Percentiles rank a stretch among this genome's conserved stretches.
Evolutionary conservation across 2,888 invertebrate species (phyloP).

Genomic region (Copidosoma aretas): DNA sequence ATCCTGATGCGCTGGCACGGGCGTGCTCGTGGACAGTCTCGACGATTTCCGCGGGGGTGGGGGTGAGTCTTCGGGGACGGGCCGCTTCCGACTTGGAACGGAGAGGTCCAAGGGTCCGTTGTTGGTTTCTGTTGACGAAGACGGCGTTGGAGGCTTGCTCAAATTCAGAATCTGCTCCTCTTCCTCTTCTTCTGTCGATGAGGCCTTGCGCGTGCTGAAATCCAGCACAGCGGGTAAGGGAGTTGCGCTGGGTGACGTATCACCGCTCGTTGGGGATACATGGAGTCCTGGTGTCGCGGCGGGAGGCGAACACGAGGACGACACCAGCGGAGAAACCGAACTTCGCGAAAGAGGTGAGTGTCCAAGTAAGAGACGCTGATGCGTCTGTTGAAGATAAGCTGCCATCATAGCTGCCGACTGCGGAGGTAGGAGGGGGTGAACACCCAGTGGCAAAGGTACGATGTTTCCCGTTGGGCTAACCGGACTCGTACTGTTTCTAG

Average conservation of each 20-base stretch:
- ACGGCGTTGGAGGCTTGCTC: conserved; percentile 71
- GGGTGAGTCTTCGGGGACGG: conserved; percentile 70
- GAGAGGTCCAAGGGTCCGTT: conserved; percentile 83
- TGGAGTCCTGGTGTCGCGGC: conserved; percentile 64
- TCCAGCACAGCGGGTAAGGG: conserved; percentile 72
- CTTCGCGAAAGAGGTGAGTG: conserved; percentile 66
- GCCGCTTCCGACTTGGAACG: conserved; percentile 76
- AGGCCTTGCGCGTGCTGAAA: conserved; percentile 78
- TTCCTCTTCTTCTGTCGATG: conserved; percentile 66
- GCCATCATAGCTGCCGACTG: conserved; percentile 82
- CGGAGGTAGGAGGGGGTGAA: conserved; percentile 73
- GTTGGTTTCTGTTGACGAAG: conserved; percentile 64
- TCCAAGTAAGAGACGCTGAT: conserved; percentile 77
- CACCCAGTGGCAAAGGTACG: conserved; percentile 71
- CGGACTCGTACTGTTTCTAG: conserved; percentile 65
- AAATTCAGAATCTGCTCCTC: conserved; percentile 77
- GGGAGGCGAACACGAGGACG: conserved; percentile 73
- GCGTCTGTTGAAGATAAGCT: conserved; percentile 77
- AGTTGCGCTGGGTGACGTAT: conserved; percentile 57
- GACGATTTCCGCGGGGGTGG: conserved; percentile 71
- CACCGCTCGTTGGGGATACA: conserved; percentile 68
- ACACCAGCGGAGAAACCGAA: conserved; percentile 74
- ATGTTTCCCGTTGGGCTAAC: conserved; percentile 75
- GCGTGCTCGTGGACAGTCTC: conserved; percentile 59
- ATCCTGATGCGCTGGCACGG: conserved; percentile 51